These are phyloP conservation scores for Lophura nycthemera DNA, from an alignment of 2,113 vertebrate genomes.

Conservation along the genomic window DNA sequence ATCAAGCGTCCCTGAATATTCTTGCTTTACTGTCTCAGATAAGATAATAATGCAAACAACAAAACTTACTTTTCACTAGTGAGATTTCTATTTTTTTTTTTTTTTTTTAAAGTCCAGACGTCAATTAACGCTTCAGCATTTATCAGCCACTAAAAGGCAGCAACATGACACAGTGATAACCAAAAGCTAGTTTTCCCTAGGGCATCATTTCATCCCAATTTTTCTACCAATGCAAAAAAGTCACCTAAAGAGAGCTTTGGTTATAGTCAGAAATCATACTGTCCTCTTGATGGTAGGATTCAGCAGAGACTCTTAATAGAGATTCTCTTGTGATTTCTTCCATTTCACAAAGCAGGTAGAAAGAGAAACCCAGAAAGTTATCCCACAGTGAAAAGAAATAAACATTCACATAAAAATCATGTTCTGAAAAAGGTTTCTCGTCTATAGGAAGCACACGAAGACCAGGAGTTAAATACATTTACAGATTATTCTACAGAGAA, in stretches of 20 bases:
- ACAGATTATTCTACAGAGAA: background rate
- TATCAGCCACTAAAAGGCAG: background rate
- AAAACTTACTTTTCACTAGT: background rate
- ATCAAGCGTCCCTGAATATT: too few species aligned
- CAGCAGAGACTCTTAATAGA: background rate
- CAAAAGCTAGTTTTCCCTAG: background rate
- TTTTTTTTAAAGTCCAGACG: background rate
- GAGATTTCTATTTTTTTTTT: background rate
- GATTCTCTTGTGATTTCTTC: background rate
- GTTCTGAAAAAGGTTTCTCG: background rate
- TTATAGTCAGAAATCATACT: background rate
- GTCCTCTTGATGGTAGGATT: background rate
- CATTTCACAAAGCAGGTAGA: background rate
- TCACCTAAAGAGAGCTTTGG: background rate
- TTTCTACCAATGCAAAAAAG: background rate
- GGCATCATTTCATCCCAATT: background rate
- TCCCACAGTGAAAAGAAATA: background rate
- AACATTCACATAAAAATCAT: background rate
- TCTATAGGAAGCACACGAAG: background rate
- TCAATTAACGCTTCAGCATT: background rate
- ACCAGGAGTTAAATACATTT: background rate
- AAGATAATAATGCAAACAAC: background rate
- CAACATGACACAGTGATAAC: background rate
- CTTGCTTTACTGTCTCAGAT: too few species aligned
- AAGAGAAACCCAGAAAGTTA: background rate